These are phyloP conservation scores for Pelosia muscerda DNA, from an alignment of 2,888 invertebrate genomes.

Conservation along the genomic window DNA sequence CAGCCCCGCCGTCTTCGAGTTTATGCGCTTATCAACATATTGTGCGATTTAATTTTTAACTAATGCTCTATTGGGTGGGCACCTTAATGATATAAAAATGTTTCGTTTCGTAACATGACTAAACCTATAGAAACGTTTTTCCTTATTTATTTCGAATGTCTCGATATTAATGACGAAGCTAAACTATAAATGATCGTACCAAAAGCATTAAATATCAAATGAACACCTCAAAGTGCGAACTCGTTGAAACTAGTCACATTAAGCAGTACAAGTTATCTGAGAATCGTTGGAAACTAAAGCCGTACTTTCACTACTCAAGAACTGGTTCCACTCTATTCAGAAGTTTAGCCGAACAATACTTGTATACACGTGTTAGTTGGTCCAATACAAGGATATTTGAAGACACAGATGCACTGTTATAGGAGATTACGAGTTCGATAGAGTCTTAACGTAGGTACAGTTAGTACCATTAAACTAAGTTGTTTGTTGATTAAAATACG, in stretches of 20 bases:
- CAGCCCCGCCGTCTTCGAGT: no score
- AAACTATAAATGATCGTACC: conserved; percentile 17
- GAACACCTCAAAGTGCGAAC: conserved; percentile 46
- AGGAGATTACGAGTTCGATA: conserved; percentile 14
- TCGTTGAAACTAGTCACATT: conserved; percentile 41
- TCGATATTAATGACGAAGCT: not conserved
- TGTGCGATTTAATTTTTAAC: no score
- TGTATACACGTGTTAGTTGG: conserved; percentile 18
- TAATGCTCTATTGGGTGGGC: no score
- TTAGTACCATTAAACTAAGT: no score
- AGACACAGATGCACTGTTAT: conserved; percentile 21
- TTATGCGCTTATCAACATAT: no score
- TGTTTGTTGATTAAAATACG: no score
- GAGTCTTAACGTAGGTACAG: no score
- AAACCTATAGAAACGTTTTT: no score
- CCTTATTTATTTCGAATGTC: not conserved
- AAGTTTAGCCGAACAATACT: conserved; percentile 33
- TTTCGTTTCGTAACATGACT: no score
- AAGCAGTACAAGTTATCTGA: conserved; percentile 43
- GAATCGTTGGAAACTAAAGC: conserved; percentile 42
- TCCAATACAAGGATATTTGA: conserved; percentile 6
- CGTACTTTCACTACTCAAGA: conserved; percentile 27
- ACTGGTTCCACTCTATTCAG: conserved; percentile 24
- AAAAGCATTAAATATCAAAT: conserved; percentile 40
- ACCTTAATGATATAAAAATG: no score